Conservation (phyloP, 2,113 vertebrate genomes). For the Panurus biarmicus region DNA sequence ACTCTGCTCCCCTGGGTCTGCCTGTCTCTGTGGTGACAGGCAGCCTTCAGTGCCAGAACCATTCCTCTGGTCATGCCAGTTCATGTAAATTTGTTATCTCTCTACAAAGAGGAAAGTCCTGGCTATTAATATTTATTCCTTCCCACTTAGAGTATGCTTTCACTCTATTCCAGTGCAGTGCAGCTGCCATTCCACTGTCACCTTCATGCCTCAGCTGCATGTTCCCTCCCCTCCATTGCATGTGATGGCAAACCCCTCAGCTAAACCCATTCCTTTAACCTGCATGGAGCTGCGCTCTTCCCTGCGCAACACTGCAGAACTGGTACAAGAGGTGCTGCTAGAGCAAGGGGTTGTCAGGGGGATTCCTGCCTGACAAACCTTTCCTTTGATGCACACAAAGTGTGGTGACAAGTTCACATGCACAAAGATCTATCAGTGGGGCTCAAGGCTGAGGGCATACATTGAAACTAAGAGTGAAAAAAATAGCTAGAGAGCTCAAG, state of each 20-base stretch:
- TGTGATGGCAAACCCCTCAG: background rate
- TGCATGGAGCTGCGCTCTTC: background rate
- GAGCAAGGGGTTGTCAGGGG: accelerated
- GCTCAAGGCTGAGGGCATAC: background rate
- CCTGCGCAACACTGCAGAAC: background rate
- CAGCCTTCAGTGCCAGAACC: background rate
- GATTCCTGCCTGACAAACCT: background rate
- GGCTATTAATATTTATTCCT: background rate
- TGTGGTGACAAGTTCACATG: accelerated
- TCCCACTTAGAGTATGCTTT: background rate
- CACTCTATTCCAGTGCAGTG: background rate
- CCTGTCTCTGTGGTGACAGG: background rate
- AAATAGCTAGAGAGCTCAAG: background rate
- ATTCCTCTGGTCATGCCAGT: background rate
- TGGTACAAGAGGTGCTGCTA: background rate
- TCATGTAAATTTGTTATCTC: background rate
- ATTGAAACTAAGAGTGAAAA: background rate
- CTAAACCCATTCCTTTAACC: background rate
- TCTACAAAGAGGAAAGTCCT: background rate
- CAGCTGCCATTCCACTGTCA: background rate
- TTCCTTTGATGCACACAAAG: accelerated
- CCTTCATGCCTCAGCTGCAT: background rate
- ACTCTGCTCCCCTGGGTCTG: background rate
- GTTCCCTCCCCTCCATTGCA: background rate
- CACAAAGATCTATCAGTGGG: background rate